Conservation (phyloP, 1,140 invertebrate species). For the Antheraea mylitta region DNA sequence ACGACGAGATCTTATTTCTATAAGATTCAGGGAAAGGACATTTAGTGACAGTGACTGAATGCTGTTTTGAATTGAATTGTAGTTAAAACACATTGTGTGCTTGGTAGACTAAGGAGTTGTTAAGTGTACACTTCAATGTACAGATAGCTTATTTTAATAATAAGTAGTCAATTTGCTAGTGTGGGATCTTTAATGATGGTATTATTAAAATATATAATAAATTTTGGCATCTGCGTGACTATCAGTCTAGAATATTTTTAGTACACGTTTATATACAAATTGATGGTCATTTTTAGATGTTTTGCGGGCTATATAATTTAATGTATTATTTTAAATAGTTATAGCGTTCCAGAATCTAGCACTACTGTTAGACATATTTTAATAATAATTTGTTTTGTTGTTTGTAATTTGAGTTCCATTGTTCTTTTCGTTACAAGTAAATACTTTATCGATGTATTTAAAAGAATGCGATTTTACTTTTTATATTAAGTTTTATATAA, state of each 20-base stretch:
- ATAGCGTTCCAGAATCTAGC: too few relatives aligned
- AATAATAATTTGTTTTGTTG: not conserved
- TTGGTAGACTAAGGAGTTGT: constrained; percentile 24
- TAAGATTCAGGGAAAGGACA: constrained; percentile 34
- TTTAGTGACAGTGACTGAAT: constrained; percentile 36
- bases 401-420: too few relatives aligned
- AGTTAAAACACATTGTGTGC: constrained; percentile 55
- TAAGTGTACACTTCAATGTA: not conserved
- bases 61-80: constrained; percentile 47
- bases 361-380: not conserved
- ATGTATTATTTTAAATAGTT: too few relatives aligned
- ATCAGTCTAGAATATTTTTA: not conserved
- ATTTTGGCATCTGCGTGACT: not conserved
- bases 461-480: too few relatives aligned
- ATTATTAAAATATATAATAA: not conserved
- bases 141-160: not conserved
- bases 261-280: too few relatives aligned
- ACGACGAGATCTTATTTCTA: constrained; percentile 68
- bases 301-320: too few relatives aligned
- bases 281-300: too few relatives aligned
- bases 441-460: not conserved
- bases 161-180: not conserved
- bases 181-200: constrained; percentile 5
- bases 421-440: too few relatives aligned
- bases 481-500: too few relatives aligned